Conservation (phyloP, 1,140 invertebrate genomes). For the Mesaphorura yosii region DNA sequence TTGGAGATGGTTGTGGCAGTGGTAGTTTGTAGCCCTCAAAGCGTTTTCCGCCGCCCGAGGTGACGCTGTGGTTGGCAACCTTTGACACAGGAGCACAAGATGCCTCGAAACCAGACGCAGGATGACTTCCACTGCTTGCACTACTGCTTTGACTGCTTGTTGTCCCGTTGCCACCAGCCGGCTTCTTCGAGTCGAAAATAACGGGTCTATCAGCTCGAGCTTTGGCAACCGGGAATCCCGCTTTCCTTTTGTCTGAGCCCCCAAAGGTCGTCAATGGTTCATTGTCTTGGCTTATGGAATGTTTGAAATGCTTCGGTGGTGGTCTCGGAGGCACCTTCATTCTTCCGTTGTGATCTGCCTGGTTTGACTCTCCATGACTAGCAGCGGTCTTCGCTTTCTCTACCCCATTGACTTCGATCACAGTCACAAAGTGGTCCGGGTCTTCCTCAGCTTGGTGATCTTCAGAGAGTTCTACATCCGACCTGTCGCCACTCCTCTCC, state of each 20-base stretch:
- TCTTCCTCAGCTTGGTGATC: slow-evolving; percentile 15
- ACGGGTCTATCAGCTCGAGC: slow-evolving; percentile 16
- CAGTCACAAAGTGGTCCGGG: slow-evolving; percentile 61
- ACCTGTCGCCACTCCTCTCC: neutral
- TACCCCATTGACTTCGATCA: slow-evolving; percentile 65
- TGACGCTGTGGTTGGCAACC: neutral
- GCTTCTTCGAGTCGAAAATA: slow-evolving; percentile 26
- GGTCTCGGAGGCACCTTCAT: slow-evolving; percentile 35
- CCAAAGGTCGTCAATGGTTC: neutral
- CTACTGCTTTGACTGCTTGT: slow-evolving; percentile 3
- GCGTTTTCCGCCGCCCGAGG: slow-evolving; percentile 2
- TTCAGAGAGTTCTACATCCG: slow-evolving; percentile 1
- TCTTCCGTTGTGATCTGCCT: slow-evolving; percentile 24
- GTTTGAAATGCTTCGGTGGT: slow-evolving; percentile 35
- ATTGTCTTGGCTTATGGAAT: neutral
- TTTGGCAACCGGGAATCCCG: neutral
- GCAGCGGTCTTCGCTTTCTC: slow-evolving; percentile 20
- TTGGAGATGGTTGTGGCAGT: slow-evolving; percentile 4
- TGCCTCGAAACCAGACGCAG: neutral
- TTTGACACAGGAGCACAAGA: neutral
- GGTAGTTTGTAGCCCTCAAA: slow-evolving; percentile 29
- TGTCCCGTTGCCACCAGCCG: slow-evolving; percentile 2
- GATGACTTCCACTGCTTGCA: neutral
- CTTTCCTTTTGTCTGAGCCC: neutral
- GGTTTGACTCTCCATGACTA: slow-evolving; percentile 11